Conservation (phyloP, 1,140 invertebrate genomes). For the Drosophila gunungcola region DNA sequence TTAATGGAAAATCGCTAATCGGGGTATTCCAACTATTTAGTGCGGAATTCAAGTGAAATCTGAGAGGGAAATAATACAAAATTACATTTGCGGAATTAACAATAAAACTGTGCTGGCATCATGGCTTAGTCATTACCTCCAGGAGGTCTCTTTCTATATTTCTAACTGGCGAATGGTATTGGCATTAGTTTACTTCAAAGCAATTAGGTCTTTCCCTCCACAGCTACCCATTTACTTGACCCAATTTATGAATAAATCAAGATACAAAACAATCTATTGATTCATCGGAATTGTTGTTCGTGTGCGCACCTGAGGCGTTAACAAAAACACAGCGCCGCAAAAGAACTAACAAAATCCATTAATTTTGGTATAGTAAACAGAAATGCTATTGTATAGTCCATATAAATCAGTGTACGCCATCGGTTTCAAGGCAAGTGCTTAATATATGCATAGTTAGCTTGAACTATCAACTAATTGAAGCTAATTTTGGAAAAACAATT, state of each 20-base stretch:
- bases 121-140: conserved; percentile 44
- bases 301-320: conserved; percentile 37
- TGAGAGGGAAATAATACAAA: conserved; percentile 27
- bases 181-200: conserved; percentile 37
- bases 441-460: conserved; percentile 10
- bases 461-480: conserved; percentile 36
- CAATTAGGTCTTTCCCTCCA: conserved; percentile 45
- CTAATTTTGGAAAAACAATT: conserved; percentile 22
- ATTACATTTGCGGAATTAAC: conserved; percentile 36
- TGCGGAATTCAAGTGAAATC: conserved; percentile 27
- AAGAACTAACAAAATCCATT: conserved; percentile 59
- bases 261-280: conserved; percentile 48
- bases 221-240: conserved; percentile 27
- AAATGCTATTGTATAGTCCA: conserved; percentile 26
- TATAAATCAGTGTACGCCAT: conserved; percentile 36
- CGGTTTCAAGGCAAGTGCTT: conserved; percentile 37
- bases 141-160: neutral
- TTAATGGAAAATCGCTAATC: conserved; percentile 16
- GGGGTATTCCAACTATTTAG: conserved; percentile 32
- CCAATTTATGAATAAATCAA: conserved; percentile 29
- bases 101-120: conserved; percentile 37
- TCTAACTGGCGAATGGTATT: conserved; percentile 59
- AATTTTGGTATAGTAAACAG: conserved; percentile 61
- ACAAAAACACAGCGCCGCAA: conserved; percentile 25
- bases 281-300: conserved; percentile 26